Evolutionary conservation across 2,797 vertebrate genomes (phyloP), one percentile per base, ranked within the genome.

Genomic region (Tragelaphus oryx): DNA sequence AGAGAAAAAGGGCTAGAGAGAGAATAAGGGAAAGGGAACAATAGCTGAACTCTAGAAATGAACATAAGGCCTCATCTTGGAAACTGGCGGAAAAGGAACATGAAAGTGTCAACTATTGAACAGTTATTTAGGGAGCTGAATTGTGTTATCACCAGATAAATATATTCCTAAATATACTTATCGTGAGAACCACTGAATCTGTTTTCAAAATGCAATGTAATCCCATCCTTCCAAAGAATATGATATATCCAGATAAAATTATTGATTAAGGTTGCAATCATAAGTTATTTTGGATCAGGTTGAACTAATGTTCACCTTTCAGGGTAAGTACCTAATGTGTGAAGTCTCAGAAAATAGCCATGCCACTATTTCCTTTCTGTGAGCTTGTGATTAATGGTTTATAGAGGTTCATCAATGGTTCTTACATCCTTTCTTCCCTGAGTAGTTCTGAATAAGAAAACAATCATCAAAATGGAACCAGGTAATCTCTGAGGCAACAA

Each of bases 401-500:
- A 90, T 30, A 93, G 41, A 92, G 46, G 62, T 37, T 37, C 33
- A 68, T 22, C 65, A 68, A 22, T 37, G 65, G 9, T 37, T 68
- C 18, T 76, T 33, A 1, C 7, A 86, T 76, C 50, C 26, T 75
- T 83, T 90, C 71, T 83, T 79, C 24, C 30, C 74, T 55, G 37
- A 12, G 8, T 50, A 62, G 14, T 71, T 94, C 50, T 80, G 59
- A 94, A 82, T 52, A 87, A 96, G 85, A 88, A 95, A 95, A 59
- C 33, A 75, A 28, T 41, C 75, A 65, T 76, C 57, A 81, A 92
- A 88, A 48, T 71, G 65, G 87, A 65, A 71, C 4, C 1, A 28
- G 37, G 11, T 30, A 89, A 86, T 86, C 44, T n/a, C 14, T 37
- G 41, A 89, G n/a, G 33, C 55, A 81, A 33, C 2, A 59, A 93